These are phyloP conservation scores for Muntiacus reevesi DNA, from an alignment of 2,113 vertebrate genomes.

Conservation along the genomic window DNA sequence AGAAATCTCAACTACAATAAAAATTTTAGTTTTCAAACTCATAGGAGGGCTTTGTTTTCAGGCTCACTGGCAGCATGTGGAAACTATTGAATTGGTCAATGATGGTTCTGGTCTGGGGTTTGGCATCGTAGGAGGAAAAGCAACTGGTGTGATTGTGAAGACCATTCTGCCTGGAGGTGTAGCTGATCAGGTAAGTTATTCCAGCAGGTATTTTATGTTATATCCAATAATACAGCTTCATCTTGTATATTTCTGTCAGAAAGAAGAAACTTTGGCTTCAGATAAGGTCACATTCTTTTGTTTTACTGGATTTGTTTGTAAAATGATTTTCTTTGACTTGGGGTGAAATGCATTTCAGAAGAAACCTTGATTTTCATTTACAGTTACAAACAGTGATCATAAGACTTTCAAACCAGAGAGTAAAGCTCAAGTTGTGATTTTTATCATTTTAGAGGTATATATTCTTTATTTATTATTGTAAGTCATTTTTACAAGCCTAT, in stretches of 20 bases:
- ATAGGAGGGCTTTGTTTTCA: constrained; percentile 71
- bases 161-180: constrained; percentile 95
- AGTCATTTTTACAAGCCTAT: not conserved
- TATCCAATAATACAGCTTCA: not conserved
- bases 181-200: constrained; percentile 89
- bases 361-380: not conserved
- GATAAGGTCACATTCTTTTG: not conserved
- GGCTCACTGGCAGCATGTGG: constrained; percentile 93
- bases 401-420: not conserved
- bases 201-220: not conserved
- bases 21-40: constrained; percentile 12
- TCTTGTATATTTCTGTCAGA: not conserved
- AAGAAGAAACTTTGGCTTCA: not conserved
- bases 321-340: not conserved
- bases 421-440: not conserved
- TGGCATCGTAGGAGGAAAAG: constrained; percentile 95
- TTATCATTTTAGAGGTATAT: not conserved
- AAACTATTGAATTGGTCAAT: constrained; percentile 94
- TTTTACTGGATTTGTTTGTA: not conserved
- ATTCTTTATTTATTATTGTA: not conserved
- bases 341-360: not conserved
- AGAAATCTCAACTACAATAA: not conserved
- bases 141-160: constrained; percentile 95
- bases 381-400: not conserved
- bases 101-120: constrained; percentile 96